Evolutionary conservation across 2,888 invertebrate genomes (phyloP), one percentile per base, ranked within the genome.

Genomic region (Alloscopus bannaensis): DNA sequence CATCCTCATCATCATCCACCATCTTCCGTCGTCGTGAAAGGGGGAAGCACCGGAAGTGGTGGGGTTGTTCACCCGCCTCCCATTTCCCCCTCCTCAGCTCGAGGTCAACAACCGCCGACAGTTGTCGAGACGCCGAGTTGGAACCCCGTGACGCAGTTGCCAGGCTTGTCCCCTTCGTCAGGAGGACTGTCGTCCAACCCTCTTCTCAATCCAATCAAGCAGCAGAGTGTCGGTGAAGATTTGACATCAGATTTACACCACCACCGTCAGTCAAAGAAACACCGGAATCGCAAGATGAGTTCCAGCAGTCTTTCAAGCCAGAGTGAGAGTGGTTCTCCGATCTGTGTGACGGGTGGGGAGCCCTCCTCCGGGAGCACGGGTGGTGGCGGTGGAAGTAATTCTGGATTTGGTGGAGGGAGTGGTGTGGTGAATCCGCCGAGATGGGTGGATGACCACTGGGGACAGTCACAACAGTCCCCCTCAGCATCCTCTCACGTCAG

Each of bases 201-300:
- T 13, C 55, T 72, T 47, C 13, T 75, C 28, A 80, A 81, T 20
- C 78, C 81, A 2, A 78, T 72, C 83, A 80, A 84, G 85, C 31
- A 86, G 87, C 22, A 88, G 73, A 22, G n/a, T n/a, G n/a, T n/a
- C n/a, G n/a, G n/a, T 20, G 78, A 73, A 47, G 81, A 76, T 24
- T 62, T 78, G 20, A 62, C 59, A 28, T 69, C 77, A 22, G 76
- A 60, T 26, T 55, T 69, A n/a, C 60, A 72, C 22, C 76, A 76
- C 0, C 31, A 26, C 22, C 89, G 89, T 40, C 87, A 57, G 8
- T 72, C 75, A 18, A 84, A 87, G 72, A 90, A 93, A 20, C 93
- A 92, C 85, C 89, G 94, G 47, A 92, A 93, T 85, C 92, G 93
- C 0, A 94, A 94, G 86, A 94, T 94, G 0, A 94, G 94, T 8